Base-by-base conservation (phyloP, 2,113 vertebrate genomes). In the Oceanodroma tethys region DNA sequence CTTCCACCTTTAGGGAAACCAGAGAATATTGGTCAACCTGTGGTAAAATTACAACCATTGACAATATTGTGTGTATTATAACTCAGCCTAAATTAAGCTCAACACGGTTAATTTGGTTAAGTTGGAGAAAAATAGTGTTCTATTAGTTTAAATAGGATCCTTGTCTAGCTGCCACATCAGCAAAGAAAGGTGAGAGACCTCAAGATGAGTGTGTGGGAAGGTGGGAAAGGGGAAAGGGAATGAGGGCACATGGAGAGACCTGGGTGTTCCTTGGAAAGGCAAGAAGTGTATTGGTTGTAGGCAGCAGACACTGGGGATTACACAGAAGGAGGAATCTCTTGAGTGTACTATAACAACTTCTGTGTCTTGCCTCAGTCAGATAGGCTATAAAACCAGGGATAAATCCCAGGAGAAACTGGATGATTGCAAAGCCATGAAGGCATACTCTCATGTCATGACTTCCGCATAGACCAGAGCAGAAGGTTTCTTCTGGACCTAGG, bases 231-330 rank as follows among this genome's bases (percentile, higher is more conserved):
- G 10, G 3, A 83, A 42, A 60, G 7, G 29, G 11, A 30, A 36
- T 0, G 5, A 19, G 7, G 20, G 14, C n/a, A 50, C 0, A 0
- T 60, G 68, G 36, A 47, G 56, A 71, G 36, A 20, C 20, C 26
- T 48, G 38, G 5, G 11, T 83, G 36, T 18, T 93, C 19, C 11
- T 45, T 62, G 50, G 25, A 79, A 81, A 71, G 22, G 43, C 19
- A 53, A 63, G 55, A 21, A 10, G 29, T 3, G 6, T 65, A 7
- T 26, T 60, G 22, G 10, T 11, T 75, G 34, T 40, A 56, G 18
- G 55, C 22, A 74, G 48, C 25, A 86, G 65, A 32, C 34, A 26
- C 23, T 38, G 56, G 9, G 20, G 27, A 11, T 74, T 81, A 22
- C 42, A 11, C 9, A 86, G 66, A 23, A 76, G 38, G 18, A 75